phyloP scores from a whole-genome alignment of 2,888 invertebrate genomes.

The Aromia moschata region DNA sequence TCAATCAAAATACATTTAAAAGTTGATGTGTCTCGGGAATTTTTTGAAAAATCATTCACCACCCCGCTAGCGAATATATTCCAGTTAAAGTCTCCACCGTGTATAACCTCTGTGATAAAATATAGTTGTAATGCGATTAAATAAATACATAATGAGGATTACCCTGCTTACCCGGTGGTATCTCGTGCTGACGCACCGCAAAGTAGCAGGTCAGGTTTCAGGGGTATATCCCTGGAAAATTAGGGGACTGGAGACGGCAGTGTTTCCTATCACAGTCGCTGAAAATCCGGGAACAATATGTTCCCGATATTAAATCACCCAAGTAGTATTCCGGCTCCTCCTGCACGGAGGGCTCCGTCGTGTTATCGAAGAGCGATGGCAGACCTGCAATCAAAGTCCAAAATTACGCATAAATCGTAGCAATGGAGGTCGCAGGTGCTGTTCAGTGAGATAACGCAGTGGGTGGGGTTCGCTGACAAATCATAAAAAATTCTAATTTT shows the following conservation, averaged over 20 bases:
- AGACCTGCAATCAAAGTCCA: slow-evolving; percentile 40
- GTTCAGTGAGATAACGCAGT: too few species aligned
- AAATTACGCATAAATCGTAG: not conserved
- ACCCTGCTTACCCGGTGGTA: slow-evolving; percentile 72
- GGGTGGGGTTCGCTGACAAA: too few species aligned
- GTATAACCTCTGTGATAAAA: too few species aligned
- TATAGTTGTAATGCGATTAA: too few species aligned
- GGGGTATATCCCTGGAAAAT: slow-evolving; percentile 93
- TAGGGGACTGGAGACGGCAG: slow-evolving; percentile 90
- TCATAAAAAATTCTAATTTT: too few species aligned
- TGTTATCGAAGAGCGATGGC: slow-evolving; percentile 37
- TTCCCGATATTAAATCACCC: slow-evolving; percentile 89
- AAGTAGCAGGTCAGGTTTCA: slow-evolving; percentile 95
- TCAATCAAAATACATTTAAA: too few species aligned
- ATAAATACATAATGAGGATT: not conserved
- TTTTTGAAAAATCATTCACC: too few species aligned
- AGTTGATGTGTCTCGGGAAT: too few species aligned
- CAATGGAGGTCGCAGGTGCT: not conserved
- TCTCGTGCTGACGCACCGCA: slow-evolving; percentile 85
- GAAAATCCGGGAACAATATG: slow-evolving; percentile 91
- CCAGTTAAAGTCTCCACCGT: too few species aligned
- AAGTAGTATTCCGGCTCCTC: slow-evolving; percentile 73
- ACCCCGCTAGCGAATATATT: too few species aligned
- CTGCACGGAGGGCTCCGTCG: slow-evolving; percentile 56
- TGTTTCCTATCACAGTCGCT: slow-evolving; percentile 91